phyloP scores from a whole-genome alignment of 2,888 invertebrate genomes.

The Drosophila fungiperda region DNA sequence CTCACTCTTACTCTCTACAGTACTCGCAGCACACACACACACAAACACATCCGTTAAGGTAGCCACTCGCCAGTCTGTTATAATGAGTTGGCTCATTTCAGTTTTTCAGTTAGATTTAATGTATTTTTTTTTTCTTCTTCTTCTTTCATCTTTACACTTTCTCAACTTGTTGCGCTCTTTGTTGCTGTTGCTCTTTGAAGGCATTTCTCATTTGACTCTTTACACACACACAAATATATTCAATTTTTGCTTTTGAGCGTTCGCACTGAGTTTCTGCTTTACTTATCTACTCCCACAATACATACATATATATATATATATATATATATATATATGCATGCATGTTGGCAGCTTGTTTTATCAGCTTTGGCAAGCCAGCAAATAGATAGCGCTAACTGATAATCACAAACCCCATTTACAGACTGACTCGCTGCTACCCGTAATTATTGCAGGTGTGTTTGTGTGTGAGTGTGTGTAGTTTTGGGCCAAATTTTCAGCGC shows the following conservation, averaged over 20 bases:
- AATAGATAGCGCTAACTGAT: slow-evolving; percentile 66
- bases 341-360: slow-evolving; percentile 47
- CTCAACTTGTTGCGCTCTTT: slow-evolving; percentile 63
- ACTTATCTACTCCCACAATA: slow-evolving; percentile 36
- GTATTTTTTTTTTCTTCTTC: slow-evolving; percentile 5
- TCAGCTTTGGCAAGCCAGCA: slow-evolving; percentile 76
- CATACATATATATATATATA: background rate
- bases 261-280: slow-evolving; percentile 25
- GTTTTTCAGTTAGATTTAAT: slow-evolving; percentile 35
- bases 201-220: slow-evolving; percentile 45
- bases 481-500: slow-evolving; percentile 55
- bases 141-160: slow-evolving; percentile 36
- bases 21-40: slow-evolving; percentile 23
- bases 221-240: background rate
- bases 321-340: background rate
- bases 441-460: slow-evolving; percentile 42
- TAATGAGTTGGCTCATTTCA: slow-evolving; percentile 67
- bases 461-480: slow-evolving; percentile 41
- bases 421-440: slow-evolving; percentile 4
- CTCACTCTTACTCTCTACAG: slow-evolving; percentile 14
- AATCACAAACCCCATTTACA: slow-evolving; percentile 36
- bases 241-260: slow-evolving; percentile 7
- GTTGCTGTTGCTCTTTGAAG: slow-evolving; percentile 34
- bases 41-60: slow-evolving; percentile 34
- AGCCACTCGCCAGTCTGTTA: slow-evolving; percentile 37